Base-by-base conservation (phyloP, 2,888 invertebrate genomes). In the Epistrophella euchroma region DNA sequence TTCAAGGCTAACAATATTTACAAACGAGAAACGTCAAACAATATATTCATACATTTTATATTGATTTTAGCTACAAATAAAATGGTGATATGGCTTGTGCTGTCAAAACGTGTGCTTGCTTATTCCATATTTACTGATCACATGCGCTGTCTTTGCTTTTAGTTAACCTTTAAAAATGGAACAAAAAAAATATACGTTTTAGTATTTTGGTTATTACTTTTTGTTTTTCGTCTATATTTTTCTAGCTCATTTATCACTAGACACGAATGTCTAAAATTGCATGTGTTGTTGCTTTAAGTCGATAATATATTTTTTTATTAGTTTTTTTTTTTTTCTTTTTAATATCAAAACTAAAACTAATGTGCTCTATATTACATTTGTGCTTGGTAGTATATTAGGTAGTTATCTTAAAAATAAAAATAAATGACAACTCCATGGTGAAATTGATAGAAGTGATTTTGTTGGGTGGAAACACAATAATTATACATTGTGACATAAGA, bases 1-100 rank as follows among this genome's bases (percentile, higher is more conserved):
- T 71, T 62, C 79, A 84, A 84, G 79, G 83, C 50, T 79, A 71
- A 64, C 40, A 55, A 64, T 79, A 79, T 75, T 84, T 79, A 74
- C 74, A 50, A 64, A 64, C 40, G 37, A 40, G 15, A 73, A 40
- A 55, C 66, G 73, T 58, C 22, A 70, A 28, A 73, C 25, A 58
- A 66, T 13, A 40, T 37, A 11, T 13, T 15, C 7, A 9, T 28
- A 7, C n/a, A 2, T 56, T 10, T 4, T 9, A 9, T 60, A 60
- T 22, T 22, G 3, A 4, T 9, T 60, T 60, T 11, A 40, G 10
- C 37, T 22, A 22, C 37, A 60, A n/a, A 35, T 6, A 56, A 17
- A 13, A 35, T 35, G 32, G 25, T 10, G 43, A 60, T 56, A 56
- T 19, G 47, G n/a, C 52, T 64, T 11, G 37, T 19, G 55, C 37